Evolutionary conservation across 2,797 vertebrate genomes (phyloP), one percentile per base, ranked within the genome.

Genomic region (Halcyon chelicuti): DNA sequence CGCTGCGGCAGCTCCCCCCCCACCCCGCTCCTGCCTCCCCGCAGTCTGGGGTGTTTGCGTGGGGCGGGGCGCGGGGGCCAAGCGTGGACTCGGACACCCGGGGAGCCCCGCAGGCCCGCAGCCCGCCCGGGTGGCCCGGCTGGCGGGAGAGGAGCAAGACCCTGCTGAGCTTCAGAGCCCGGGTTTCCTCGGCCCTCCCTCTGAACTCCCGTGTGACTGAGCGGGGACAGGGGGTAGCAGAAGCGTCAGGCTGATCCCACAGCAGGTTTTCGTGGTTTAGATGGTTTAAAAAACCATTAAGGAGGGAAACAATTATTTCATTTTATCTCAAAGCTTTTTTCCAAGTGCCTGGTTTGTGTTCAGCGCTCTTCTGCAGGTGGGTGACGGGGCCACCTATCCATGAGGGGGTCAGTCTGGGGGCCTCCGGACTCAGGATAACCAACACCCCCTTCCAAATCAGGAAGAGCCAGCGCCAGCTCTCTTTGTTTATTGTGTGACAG

Each of bases 271-370:
- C 10, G 28, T 7, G 12, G 21, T 62, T 40, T 22, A 25, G 44
- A 4, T 10, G 12, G 8, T 11, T 40, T 14, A 28, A 8, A 25
- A 55, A 58, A 63, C 7, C 5, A 19, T 1, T 4, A 11, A 21
- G 21, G 33, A 57, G 15, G 7, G n/a, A 25, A n/a, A 35, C 20
- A 23, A 37, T 10, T n/a, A 7, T 13, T 33, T 31, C 5, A 4
- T n/a, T 40, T 28, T 44, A 3, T 8, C 31, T 8, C 25, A 8
- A 18, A 67, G 6, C 61, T 1, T 3, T 12, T 5, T 22, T 26
- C 1, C 20, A 3, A 6, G 5, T 5, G 11, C 11, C 8, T 10
- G 22, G 4, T 3, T 51, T 51, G 25, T 35, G 0, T 6, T 37
- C 7, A 23, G 20, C 23, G 39, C 14, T n/a, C 20, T 35, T 9